phyloP scores from a whole-genome alignment of 2,113 vertebrate genomes.

The Prinia subflava region DNA sequence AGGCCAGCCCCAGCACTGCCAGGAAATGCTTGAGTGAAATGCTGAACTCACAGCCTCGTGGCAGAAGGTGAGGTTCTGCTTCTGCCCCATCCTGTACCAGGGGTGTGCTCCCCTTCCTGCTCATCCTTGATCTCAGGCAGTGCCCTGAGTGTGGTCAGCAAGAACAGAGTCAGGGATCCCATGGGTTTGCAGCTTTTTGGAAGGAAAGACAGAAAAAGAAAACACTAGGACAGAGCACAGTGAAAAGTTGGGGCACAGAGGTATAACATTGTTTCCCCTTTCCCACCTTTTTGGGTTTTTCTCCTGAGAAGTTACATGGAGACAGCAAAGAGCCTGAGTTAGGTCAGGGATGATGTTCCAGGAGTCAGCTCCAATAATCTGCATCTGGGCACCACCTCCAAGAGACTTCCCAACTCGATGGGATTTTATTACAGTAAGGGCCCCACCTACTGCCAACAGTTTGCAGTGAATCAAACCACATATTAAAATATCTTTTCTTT shows the following conservation, averaged over 20 bases:
- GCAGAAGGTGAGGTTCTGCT: neutral
- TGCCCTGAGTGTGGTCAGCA: accelerated
- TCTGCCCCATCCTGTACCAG: neutral
- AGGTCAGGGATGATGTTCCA: neutral
- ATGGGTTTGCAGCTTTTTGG: neutral
- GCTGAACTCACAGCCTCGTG: neutral
- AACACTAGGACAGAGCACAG: neutral
- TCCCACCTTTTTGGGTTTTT: accelerated
- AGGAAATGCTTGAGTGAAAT: constrained; percentile 69
- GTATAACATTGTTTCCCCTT: accelerated
- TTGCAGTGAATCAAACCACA: constrained; percentile 30
- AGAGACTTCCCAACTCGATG: neutral
- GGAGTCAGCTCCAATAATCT: neutral
- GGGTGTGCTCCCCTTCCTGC: neutral
- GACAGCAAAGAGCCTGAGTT: neutral
- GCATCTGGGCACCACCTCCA: neutral
- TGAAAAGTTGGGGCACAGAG: neutral
- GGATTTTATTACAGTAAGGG: constrained; percentile 49
- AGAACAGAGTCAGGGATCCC: neutral
- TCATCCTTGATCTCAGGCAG: neutral
- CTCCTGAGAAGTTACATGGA: neutral
- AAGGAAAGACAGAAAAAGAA: neutral
- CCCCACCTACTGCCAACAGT: constrained; percentile 57
- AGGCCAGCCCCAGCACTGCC: constrained; percentile 70
- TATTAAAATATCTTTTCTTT: constrained; percentile 4